Conservation (phyloP, 2,797 vertebrate species). For the Coilia nasus region DNA sequence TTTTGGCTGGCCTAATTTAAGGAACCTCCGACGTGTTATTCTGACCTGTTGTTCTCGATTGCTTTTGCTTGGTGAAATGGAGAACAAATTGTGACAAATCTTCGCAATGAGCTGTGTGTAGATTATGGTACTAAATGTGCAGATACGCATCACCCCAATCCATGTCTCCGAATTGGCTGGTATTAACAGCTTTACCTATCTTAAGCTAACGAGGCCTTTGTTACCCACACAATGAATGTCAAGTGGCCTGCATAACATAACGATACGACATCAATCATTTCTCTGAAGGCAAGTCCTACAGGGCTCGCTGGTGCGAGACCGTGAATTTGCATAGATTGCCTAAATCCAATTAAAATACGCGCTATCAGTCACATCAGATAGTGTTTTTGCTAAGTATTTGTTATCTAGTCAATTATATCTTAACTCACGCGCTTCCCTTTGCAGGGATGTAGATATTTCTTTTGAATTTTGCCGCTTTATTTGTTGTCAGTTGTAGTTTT, state of each 20-base stretch:
- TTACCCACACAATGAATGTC: slow-evolving; percentile 15
- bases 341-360: not conserved
- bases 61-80: not conserved
- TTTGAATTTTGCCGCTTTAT: no score
- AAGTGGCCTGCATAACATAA: slow-evolving; percentile 14
- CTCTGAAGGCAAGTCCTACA: slow-evolving; percentile 15
- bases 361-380: not conserved
- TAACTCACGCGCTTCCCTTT: not conserved
- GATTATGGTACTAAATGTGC: not conserved
- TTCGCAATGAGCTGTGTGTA: not conserved
- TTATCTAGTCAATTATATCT: not conserved
- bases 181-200: not conserved
- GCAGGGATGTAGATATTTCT: not conserved
- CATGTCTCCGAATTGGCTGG: not conserved
- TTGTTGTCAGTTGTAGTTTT: no score
- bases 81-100: not conserved
- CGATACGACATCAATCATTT: slow-evolving; percentile 19
- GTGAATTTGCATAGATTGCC: slow-evolving; percentile 15
- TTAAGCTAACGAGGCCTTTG: slow-evolving; percentile 16
- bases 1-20: not conserved
- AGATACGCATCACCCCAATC: not conserved
- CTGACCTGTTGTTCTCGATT: not conserved
- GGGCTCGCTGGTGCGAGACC: not conserved
- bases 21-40: not conserved
- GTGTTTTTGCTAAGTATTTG: not conserved